Evolutionary conservation across 2,797 vertebrate genomes (phyloP), one percentile per base, ranked within the genome.

Genomic region (Yasuhikotakia modesta): DNA sequence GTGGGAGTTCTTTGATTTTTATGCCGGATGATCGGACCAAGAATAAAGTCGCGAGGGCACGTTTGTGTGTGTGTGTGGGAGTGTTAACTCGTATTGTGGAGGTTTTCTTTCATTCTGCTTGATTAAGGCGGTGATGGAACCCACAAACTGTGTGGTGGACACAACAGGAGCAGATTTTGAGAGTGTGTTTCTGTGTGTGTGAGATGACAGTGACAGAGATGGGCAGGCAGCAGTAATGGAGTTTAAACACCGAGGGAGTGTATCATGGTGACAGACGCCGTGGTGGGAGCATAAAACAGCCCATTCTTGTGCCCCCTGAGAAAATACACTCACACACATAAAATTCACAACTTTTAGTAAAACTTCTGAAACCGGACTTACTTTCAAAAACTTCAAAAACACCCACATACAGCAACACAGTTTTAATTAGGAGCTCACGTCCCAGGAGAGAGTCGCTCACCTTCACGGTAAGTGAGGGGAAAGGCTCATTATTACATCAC

Each of bases 251-350:
- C 2, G 83, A 79, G 72, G 48, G 81, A 87, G 87, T 88, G 89
- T 84, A 87, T 90, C 86, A 88, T 81, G 72, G 76, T 88, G 89
- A 89, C 86, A 90, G 85, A 88, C 79, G 86, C 81, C 83, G n/a
- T 84, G 7, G 84, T 81, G 85, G 86, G 75, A 81, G 85, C 24
- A 61, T 70, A 70, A 74, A 79, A 82, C n/a, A 72, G 11, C 53
- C 76, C 68, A 80, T 79, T 81, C 73, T 71, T 53, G 22, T 55
- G 27, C 39, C 35, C 68, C 30, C 68, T n/a, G 72, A 70, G 57
- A 52, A 48, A 17, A 69, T 48, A 73, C 11, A 77, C 64, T 58
- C 17, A 65, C 32, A 52, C 10, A 60, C 39, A 70, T 30, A 64
- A 35, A 73, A 61, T 27, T 63, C 53, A 60, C 52, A 50, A 5